Evolutionary conservation across 2,797 vertebrate species (phyloP), one percentile per base, ranked within the genome.

Genomic region (Euthynnus affinis): DNA sequence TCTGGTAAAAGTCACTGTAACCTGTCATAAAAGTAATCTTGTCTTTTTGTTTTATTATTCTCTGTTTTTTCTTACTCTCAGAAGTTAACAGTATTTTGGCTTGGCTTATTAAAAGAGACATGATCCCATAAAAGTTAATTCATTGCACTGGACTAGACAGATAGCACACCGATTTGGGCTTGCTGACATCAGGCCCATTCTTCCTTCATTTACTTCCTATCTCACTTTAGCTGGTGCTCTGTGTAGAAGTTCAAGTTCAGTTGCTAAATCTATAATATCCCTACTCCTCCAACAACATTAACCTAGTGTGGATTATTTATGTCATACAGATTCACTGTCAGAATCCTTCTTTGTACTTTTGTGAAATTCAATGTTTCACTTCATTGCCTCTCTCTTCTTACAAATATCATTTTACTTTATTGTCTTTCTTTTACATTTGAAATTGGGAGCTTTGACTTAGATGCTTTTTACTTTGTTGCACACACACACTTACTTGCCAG

Each of bases 331-430:
- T 23, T 60, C 27, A 18, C 58, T 42, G 29, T 80, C 69, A 64
- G 34, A 84, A 73, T 80, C 15, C 25, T 9, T 76, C 25, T 77
- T 67, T 74, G 25, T 84, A 37, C 32, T 14, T 74, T 67, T 59
- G 44, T 76, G 73, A 44, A 53, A 18, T 70, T 81, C 22, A 77
- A 15, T 77, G 58, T 74, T 82, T 81, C 55, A 73, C 68, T 71
- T 71, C 59, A 66, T 63, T 85, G 72, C 58, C 17, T 57, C 48
- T 52, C 64, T 52, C 71, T 40, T 32, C 25, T 63, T 22, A 44
- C 48, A 57, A 53, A 68, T 61, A 64, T 63, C 48, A 44, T 73
- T 51, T 51, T 52, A 42, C 55, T 78, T 49, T 49, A 59, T 66
- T 72, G 48, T 44, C n/a, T 74, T 62, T 81, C 27, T 72, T 57